Conservation (phyloP, 1,140 invertebrate genomes). For the Polyergus mexicanus region DNA sequence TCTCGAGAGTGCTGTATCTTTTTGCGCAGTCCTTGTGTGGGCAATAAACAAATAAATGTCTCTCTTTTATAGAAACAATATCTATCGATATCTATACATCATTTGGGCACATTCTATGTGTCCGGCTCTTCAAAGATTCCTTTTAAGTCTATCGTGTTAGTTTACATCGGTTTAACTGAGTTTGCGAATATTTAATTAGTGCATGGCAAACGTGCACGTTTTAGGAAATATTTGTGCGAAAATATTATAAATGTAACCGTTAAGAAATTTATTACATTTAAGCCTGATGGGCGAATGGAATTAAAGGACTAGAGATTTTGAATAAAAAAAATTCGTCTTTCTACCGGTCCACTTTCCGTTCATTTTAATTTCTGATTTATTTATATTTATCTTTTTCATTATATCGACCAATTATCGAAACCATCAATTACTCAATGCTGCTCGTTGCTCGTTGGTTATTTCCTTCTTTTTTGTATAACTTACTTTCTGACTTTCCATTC, state of each 20-base stretch:
- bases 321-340: neutral
- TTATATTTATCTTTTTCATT: too few species aligned
- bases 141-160: neutral
- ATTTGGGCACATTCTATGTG: neutral
- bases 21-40: constrained; percentile 10
- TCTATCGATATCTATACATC: constrained; percentile 33
- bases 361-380: neutral
- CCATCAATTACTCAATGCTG: neutral
- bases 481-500: neutral
- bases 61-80: constrained; percentile 9
- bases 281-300: neutral
- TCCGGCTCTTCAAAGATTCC: neutral
- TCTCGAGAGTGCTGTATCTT: neutral
- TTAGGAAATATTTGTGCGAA: neutral
- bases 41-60: neutral
- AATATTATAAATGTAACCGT: neutral
- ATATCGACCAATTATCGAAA: neutral
- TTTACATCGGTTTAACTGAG: constrained; percentile 29
- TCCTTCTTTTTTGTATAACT: neutral
- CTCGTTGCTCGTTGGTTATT: too few species aligned
- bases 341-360: neutral
- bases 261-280: constrained; percentile 31
- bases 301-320: neutral
- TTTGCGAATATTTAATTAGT: neutral
- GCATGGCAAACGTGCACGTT: neutral